Percentiles rank a stretch among this genome's conserved stretches.
These are phyloP conservation scores for Drosophila pandora DNA, from an alignment of 1,140 invertebrate species.

Conservation along the genomic window DNA sequence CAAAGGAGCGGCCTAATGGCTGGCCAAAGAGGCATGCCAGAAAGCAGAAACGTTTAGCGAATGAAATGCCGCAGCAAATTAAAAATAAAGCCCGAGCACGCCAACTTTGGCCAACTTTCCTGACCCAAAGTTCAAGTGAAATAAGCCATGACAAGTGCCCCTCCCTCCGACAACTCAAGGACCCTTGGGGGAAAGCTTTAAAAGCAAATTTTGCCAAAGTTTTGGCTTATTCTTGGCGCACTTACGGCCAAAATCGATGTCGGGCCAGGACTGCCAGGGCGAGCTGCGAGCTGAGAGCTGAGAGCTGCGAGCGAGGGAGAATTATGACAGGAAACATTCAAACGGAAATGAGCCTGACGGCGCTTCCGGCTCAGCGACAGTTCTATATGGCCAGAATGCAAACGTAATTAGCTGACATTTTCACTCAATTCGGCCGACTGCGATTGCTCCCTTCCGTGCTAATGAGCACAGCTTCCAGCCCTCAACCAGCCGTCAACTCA, in stretches of 20 bases:
- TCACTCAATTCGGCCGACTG: constrained; percentile 32
- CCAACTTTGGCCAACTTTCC: constrained; percentile 63
- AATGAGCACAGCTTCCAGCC: constrained; percentile 40
- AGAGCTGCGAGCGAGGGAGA: constrained; percentile 6
- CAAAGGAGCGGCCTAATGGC: constrained; percentile 69
- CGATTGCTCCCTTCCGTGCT: constrained; percentile 23
- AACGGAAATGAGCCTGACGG: constrained; percentile 71
- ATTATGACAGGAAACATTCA: constrained; percentile 73
- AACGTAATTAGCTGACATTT: constrained; percentile 71
- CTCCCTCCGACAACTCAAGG: constrained; percentile 10
- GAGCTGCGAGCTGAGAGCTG: background rate
- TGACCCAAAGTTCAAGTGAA: constrained; percentile 79
- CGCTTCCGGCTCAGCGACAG: constrained; percentile 56
- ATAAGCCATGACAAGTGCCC: constrained; percentile 73
- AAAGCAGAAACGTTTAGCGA: constrained; percentile 69
- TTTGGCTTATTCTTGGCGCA: constrained; percentile 69
- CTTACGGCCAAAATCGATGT: constrained; percentile 60
- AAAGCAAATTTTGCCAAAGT: constrained; percentile 65
- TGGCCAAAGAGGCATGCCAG: constrained; percentile 20
- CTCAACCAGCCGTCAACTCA: constrained; percentile 27
- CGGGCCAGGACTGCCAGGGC: background rate
- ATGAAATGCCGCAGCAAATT: constrained; percentile 70
- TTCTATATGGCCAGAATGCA: constrained; percentile 33
- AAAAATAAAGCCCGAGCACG: constrained; percentile 76
- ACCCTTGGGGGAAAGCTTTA: constrained; percentile 55